Evolutionary conservation across 2,113 vertebrate species (phyloP).

Genomic region (Hypanus sabinus): DNA sequence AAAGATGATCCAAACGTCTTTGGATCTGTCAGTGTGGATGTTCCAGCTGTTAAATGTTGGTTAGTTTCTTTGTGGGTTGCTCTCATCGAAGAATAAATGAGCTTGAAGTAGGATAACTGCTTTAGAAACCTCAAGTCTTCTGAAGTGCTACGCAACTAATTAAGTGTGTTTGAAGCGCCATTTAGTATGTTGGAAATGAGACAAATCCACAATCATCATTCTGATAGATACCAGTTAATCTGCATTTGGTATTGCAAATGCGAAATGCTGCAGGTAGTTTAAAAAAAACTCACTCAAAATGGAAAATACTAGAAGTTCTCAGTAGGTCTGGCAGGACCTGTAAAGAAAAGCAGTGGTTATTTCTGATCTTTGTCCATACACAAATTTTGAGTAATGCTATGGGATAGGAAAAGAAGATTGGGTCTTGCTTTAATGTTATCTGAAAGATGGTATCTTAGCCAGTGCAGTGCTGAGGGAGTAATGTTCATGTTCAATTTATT

Average conservation of each 20-base stretch:
- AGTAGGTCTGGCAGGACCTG: too few relatives aligned
- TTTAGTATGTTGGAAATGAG: neutral
- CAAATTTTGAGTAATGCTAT: neutral
- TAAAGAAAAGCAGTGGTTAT: too few relatives aligned
- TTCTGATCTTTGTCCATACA: too few relatives aligned
- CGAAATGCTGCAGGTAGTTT: too few relatives aligned
- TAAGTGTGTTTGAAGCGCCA: neutral
- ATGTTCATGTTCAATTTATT: too few relatives aligned
- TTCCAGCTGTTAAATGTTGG: neutral
- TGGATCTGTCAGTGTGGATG: neutral
- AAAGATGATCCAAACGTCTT: neutral
- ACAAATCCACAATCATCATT: neutral
- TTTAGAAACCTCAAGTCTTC: neutral
- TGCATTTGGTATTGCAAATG: neutral
- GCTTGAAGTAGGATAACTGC: neutral
- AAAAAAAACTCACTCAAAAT: too few relatives aligned
- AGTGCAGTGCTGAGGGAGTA: neutral
- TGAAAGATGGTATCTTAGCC: neutral
- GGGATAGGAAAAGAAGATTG: neutral
- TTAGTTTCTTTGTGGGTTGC: neutral
- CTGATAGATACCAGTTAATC: neutral
- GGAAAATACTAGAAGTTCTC: too few relatives aligned
- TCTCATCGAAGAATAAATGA: neutral
- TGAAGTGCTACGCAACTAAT: neutral
- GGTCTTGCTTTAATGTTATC: neutral